Base-by-base conservation (phyloP, 1,140 invertebrate genomes). In the Zophobas atratus region DNA sequence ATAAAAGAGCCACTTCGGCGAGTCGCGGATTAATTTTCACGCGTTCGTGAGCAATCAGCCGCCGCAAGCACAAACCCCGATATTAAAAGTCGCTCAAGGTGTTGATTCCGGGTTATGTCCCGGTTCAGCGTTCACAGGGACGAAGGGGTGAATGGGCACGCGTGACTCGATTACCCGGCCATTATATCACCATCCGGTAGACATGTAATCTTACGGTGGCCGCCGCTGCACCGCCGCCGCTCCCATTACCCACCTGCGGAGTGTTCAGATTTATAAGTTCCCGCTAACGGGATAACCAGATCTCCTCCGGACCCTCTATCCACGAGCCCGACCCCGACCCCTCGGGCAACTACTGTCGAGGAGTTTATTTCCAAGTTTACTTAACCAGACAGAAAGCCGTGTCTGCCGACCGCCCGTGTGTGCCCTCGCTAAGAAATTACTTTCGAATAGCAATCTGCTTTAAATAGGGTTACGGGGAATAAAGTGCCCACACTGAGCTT, bases 201-300 rank as follows among this genome's bases (percentile, higher is more conserved):
- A 84, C 82, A 84, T 81, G 81, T 84, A 82, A 84, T 84, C 81
- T 82, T 82, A 83, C 81, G 79, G 76, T 83, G 79, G 80, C 79
- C 77, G 73, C 76, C 77, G 60, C 53, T 80, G 53, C 73, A 56
- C 43, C 51, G 73, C 39, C 46, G 63, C 70, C 74, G 63, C 70
- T 80, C 77, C 79, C 77, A 78, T 78, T 80, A 78, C 75, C 77
- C 79, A 81, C 77, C 79, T 79, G 77, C 79, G 77, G 77, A 81
- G 76, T 76, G 76, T 70, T 67, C 75, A 67, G 63, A 81, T 81
- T 81, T 81, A 81, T 79, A 79, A 81, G 77, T 73, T 70, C 71
- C 67, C 72, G 77, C 70, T 80, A 80, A 80, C 79, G 75, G 72
- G 79, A 80, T 86, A 72, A 73, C 71, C 71, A 73, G 71, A 73